These are phyloP conservation scores for Poeciliopsis paucimaculata DNA, from an alignment of 2,797 vertebrate species.

Conservation along the genomic window DNA sequence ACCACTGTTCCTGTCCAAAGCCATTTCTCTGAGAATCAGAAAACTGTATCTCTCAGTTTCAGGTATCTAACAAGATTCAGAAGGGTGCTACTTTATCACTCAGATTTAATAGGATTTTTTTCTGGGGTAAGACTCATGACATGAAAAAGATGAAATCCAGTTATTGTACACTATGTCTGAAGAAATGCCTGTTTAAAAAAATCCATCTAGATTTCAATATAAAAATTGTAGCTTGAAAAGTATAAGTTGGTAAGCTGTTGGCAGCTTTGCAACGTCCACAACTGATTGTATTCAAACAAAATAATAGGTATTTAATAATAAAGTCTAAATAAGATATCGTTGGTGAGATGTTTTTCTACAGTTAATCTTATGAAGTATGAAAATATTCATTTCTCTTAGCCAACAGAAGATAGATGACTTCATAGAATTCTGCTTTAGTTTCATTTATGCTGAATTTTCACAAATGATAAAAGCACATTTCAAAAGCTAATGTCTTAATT, in stretches of 20 bases:
- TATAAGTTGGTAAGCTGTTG: background rate
- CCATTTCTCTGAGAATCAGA: slow-evolving; percentile 75
- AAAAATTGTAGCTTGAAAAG: background rate
- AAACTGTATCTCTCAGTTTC: slow-evolving; percentile 66
- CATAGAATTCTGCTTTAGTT: background rate
- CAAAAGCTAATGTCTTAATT: background rate
- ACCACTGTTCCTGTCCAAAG: slow-evolving; percentile 75
- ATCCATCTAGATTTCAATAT: background rate
- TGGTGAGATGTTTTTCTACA: background rate
- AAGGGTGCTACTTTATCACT: slow-evolving; percentile 32
- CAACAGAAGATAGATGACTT: background rate
- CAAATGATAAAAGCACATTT: background rate
- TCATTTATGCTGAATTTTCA: background rate
- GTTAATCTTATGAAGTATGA: background rate
- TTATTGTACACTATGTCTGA: slow-evolving; percentile 9
- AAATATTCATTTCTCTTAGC: background rate
- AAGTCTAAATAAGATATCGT: background rate
- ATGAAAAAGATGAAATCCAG: slow-evolving; percentile 30
- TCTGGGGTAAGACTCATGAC: slow-evolving; percentile 24
- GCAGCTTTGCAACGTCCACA: background rate
- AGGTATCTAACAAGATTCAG: slow-evolving; percentile 67
- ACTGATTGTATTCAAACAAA: background rate
- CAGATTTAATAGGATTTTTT: slow-evolving; percentile 54
- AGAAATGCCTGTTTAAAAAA: background rate
- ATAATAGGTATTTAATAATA: background rate